Evolutionary conservation across 2,888 invertebrate genomes (phyloP).

Genomic region (Arctia plantaginis): DNA sequence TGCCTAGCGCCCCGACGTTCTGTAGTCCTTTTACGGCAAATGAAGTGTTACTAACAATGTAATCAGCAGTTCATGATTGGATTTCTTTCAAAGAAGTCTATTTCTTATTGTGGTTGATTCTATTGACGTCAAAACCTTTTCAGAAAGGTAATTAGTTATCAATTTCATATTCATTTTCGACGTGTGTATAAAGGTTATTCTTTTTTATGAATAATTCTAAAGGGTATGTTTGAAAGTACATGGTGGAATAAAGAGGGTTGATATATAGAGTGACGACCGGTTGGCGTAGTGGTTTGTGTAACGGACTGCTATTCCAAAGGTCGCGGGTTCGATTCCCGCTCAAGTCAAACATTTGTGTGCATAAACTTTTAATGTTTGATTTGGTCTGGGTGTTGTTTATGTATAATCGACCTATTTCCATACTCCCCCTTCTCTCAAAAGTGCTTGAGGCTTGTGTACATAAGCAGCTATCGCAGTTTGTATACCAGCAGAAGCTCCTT

Average conservation of each 20-base stretch:
- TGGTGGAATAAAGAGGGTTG: background rate
- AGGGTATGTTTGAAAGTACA: background rate
- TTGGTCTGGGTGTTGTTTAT: no score
- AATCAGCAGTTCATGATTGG: constrained; percentile 4
- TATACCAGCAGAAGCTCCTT: no score
- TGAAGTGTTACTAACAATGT: constrained; percentile 1
- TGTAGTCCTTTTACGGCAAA: constrained; percentile 1
- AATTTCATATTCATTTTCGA: background rate
- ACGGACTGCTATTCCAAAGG: no score
- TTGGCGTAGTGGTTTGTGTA: no score
- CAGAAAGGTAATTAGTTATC: background rate
- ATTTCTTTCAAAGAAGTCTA: constrained; percentile 6
- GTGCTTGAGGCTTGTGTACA: no score
- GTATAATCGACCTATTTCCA: no score
- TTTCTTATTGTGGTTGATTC: background rate
- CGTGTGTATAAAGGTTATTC: background rate
- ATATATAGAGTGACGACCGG: no score
- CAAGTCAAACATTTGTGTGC: no score
- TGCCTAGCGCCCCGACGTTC: background rate
- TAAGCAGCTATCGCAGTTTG: no score
- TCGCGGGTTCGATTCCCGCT: no score
- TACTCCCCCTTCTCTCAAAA: no score
- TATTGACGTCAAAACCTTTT: background rate
- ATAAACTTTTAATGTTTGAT: no score
- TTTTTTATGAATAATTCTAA: background rate